Percentiles rank a stretch among this genome's conserved stretches.
Conservation (phyloP, 2,797 vertebrate genomes). For the Sphaeramia orbicularis region DNA sequence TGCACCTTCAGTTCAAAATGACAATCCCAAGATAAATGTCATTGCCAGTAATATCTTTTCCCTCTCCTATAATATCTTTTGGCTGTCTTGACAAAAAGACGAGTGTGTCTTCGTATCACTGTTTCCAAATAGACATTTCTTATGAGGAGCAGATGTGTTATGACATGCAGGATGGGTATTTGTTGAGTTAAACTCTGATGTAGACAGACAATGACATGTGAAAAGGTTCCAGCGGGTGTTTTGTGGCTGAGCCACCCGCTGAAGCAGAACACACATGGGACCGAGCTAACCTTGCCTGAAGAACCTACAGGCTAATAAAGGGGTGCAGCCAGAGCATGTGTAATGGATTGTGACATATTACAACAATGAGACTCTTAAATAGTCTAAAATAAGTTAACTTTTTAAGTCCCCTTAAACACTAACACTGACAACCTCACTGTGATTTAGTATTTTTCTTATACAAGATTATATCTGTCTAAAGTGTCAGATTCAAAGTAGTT, state of each 20-base stretch:
- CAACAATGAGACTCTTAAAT: conserved; percentile 29
- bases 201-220: conserved; percentile 75
- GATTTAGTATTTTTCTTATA: no score
- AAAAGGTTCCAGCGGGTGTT: conserved; percentile 72
- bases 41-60: not conserved
- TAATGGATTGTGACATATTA: conserved; percentile 47
- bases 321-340: conserved; percentile 18
- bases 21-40: conserved; percentile 25
- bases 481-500: not conserved
- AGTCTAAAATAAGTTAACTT: conserved; percentile 21
- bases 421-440: no score
- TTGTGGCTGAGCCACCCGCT: conserved; percentile 62
- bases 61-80: conserved; percentile 28
- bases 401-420: conserved; percentile 1
- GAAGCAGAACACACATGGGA: conserved; percentile 48
- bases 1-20: conserved; percentile 21
- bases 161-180: conserved; percentile 67
- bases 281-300: conserved; percentile 68
- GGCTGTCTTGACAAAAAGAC: conserved; percentile 50
- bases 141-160: conserved; percentile 68
- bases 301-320: conserved; percentile 45
- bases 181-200: conserved; percentile 67
- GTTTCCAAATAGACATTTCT: conserved; percentile 60
- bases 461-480: not conserved
- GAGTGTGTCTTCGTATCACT: conserved; percentile 24